Percentiles rank a stretch among this genome's conserved stretches.
phyloP scores from a whole-genome alignment of 2,888 invertebrate species.

The Tinea trinotella region DNA sequence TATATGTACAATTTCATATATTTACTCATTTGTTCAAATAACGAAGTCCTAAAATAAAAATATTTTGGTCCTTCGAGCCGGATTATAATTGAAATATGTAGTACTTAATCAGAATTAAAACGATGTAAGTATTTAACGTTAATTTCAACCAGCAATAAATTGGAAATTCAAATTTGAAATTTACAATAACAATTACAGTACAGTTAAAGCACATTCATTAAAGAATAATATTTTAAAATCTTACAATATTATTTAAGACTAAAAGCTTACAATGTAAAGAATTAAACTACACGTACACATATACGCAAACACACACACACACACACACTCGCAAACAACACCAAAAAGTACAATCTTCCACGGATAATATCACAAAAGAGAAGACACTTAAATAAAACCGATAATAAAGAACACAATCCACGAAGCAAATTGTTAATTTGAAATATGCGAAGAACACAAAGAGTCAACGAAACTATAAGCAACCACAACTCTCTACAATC shows the following conservation, averaged over 20 bases:
- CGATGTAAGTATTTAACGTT: too few species aligned
- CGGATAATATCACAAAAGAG: slow-evolving; percentile 59
- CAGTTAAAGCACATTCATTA: too few species aligned
- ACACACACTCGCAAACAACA: slow-evolving; percentile 20
- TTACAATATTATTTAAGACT: not conserved
- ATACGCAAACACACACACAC: slow-evolving; percentile 18
- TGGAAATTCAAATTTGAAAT: too few species aligned
- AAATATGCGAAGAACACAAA: not conserved
- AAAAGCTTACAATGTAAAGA: not conserved
- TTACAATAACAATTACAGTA: too few species aligned
- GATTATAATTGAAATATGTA: too few species aligned
- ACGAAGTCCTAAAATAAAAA: too few species aligned
- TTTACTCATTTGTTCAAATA: too few species aligned
- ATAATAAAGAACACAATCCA: slow-evolving; percentile 13
- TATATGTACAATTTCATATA: too few species aligned
- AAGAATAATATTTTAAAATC: slow-evolving; percentile 2
- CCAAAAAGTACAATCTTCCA: slow-evolving; percentile 55
- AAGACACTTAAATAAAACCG: slow-evolving; percentile 30
- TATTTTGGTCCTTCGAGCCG: too few species aligned
- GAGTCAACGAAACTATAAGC: slow-evolving; percentile 79
- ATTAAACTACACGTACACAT: slow-evolving; percentile 7
- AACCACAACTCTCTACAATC: slow-evolving; percentile 95
- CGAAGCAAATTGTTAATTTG: slow-evolving; percentile 26
- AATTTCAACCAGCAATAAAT: too few species aligned
- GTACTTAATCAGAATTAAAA: too few species aligned